phyloP scores from a whole-genome alignment of 2,888 invertebrate genomes.

The Tachina fera region DNA sequence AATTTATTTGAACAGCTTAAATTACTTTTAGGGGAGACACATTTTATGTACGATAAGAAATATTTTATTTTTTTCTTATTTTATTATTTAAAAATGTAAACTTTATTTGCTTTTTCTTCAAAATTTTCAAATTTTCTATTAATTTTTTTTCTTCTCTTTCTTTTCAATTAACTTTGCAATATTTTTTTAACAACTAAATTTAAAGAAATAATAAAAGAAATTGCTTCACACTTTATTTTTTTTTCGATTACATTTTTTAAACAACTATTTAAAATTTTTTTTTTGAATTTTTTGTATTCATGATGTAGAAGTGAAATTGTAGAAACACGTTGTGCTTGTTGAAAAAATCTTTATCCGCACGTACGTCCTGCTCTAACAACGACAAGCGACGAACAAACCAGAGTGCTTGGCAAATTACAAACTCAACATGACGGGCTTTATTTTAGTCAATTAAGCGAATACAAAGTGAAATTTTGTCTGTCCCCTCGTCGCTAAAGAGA shows the following conservation, averaged over 20 bases:
- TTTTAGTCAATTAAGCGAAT: slow-evolving; percentile 18
- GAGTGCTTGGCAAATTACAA: slow-evolving; percentile 62
- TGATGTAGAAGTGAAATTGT: background rate
- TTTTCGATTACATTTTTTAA: background rate
- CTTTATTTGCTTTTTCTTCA: slow-evolving; percentile 4
- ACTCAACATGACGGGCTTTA: slow-evolving; percentile 32
- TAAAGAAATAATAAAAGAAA: slow-evolving; percentile 8
- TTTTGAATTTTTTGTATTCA: background rate
- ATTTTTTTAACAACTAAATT: slow-evolving; percentile 1
- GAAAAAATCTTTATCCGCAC: slow-evolving; percentile 64
- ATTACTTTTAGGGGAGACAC: background rate
- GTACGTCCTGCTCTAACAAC: slow-evolving; percentile 72
- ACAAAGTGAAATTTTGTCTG: slow-evolving; percentile 9
- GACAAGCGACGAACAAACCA: slow-evolving; percentile 72
- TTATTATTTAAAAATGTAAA: background rate
- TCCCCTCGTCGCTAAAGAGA: slow-evolving; percentile 5
- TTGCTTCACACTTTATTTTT: slow-evolving; percentile 1
- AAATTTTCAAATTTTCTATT: slow-evolving; percentile 12
- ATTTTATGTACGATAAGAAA: background rate
- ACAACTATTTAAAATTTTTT: background rate
- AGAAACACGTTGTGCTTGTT: slow-evolving; percentile 50
- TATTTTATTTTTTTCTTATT: background rate
- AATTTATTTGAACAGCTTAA: slow-evolving; percentile 7
- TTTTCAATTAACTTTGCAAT: background rate
- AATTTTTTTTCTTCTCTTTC: background rate